Conservation (phyloP, 2,797 vertebrate genomes). For the Euphonia xanthogaster region DNA sequence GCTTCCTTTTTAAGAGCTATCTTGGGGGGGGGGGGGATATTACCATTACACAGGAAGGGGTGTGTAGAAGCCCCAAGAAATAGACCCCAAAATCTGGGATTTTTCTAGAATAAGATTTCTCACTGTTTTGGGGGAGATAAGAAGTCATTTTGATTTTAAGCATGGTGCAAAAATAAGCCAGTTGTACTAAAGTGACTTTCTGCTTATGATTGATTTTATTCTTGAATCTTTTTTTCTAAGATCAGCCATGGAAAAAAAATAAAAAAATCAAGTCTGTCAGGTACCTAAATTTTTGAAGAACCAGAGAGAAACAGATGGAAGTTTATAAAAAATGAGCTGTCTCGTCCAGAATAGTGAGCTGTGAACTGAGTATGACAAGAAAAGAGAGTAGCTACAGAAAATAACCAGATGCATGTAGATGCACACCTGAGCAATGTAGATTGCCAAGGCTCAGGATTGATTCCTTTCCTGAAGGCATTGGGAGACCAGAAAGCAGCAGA, state of each 20-base stretch:
- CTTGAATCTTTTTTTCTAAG: neutral
- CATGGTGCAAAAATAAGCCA: neutral
- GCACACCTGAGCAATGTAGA: neutral
- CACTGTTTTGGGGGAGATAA: neutral
- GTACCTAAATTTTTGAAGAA: neutral
- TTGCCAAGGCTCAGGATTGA: neutral
- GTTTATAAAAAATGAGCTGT: neutral
- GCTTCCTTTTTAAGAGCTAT: neutral
- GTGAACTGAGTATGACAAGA: neutral
- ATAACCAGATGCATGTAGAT: neutral
- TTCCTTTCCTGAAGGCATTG: neutral
- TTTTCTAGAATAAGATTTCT: neutral
- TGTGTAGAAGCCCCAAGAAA: neutral
- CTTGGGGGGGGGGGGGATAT: neutral
- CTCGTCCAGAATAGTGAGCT: neutral
- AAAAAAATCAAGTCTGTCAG: neutral
- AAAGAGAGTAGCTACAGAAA: neutral
- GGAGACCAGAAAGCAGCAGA: neutral
- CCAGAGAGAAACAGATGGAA: neutral
- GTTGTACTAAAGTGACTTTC: neutral
- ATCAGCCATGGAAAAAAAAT: neutral
- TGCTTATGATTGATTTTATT: neutral
- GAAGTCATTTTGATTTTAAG: neutral
- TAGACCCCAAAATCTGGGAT: neutral
- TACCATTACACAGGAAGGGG: accelerated